Percentiles rank a stretch among this genome's conserved stretches.
Evolutionary conservation across 2,113 vertebrate genomes (phyloP).

Genomic region (Hippocampus barbouri): DNA sequence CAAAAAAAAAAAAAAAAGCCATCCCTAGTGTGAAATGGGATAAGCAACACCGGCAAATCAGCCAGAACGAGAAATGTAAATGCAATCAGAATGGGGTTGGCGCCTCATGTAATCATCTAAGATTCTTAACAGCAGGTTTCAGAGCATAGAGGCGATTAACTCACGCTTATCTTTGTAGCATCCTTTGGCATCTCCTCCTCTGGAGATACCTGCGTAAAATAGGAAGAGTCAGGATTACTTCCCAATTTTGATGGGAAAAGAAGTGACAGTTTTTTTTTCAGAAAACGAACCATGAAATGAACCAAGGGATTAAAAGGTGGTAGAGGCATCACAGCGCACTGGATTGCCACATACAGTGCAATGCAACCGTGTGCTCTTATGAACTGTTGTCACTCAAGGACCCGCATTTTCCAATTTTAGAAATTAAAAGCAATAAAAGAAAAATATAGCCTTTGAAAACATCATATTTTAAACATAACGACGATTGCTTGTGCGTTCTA

Average conservation of each 20-base stretch:
- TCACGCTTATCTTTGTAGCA: slow-evolving; percentile 94
- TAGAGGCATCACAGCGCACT: background rate
- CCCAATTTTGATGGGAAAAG: background rate
- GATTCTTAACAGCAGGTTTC: slow-evolving; percentile 9
- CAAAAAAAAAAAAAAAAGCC: background rate
- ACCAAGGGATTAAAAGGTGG: background rate
- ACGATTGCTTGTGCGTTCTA: no score
- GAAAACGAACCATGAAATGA: background rate
- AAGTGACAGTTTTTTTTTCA: background rate
- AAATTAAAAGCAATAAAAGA: no score
- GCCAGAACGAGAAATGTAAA: slow-evolving; percentile 18
- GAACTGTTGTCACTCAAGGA: background rate
- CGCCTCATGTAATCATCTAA: slow-evolving; percentile 13
- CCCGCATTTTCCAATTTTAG: background rate
- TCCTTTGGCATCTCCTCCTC: slow-evolving; percentile 83
- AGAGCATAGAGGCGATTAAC: slow-evolving; percentile 52
- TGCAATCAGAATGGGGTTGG: slow-evolving; percentile 15
- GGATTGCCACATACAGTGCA: no score
- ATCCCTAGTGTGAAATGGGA: slow-evolving; percentile 8
- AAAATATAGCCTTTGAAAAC: background rate
- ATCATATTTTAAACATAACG: background rate
- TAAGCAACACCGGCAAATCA: slow-evolving; percentile 27
- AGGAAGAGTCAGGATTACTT: background rate
- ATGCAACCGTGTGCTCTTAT: no score
- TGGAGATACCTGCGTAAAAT: slow-evolving; percentile 72